Percentiles rank a stretch among this genome's conserved stretches.
phyloP scores from a whole-genome alignment of 2,113 vertebrate species.

The Trematocara nigrifrons region DNA sequence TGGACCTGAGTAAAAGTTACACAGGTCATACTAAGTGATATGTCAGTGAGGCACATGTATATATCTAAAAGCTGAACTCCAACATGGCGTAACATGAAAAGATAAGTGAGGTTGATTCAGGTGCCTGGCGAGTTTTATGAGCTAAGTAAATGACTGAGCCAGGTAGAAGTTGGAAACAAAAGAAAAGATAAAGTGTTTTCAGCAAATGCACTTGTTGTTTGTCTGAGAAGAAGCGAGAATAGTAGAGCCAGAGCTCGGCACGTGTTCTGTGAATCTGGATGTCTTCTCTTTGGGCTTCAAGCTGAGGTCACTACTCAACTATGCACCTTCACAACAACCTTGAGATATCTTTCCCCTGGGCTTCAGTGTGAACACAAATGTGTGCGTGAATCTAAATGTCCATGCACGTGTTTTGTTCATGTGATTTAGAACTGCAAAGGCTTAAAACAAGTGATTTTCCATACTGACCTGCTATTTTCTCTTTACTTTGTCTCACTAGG shows the following conservation, averaged over 20 bases:
- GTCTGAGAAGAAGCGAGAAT: neutral
- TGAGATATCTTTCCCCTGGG: constrained; percentile 38
- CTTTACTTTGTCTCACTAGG: neutral
- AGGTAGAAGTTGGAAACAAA: neutral
- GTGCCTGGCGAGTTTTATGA: neutral
- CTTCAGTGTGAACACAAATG: neutral
- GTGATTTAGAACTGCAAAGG: neutral
- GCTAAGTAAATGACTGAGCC: neutral
- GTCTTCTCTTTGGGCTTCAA: constrained; percentile 28
- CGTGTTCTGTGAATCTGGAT: constrained; percentile 7
- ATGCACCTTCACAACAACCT: constrained; percentile 43
- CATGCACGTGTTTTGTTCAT: neutral
- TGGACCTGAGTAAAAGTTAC: neutral
- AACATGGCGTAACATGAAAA: neutral
- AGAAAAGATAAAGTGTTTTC: neutral
- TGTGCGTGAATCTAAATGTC: neutral
- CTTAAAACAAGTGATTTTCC: neutral
- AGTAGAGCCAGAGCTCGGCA: neutral
- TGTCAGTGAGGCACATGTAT: neutral
- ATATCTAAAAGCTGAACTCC: neutral
- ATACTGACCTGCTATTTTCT: neutral
- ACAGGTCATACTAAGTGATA: neutral
- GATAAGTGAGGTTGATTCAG: neutral
- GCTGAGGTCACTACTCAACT: constrained; percentile 61
- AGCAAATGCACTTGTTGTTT: neutral